Conservation (phyloP, 2,113 vertebrate species). For the Colius striatus region DNA sequence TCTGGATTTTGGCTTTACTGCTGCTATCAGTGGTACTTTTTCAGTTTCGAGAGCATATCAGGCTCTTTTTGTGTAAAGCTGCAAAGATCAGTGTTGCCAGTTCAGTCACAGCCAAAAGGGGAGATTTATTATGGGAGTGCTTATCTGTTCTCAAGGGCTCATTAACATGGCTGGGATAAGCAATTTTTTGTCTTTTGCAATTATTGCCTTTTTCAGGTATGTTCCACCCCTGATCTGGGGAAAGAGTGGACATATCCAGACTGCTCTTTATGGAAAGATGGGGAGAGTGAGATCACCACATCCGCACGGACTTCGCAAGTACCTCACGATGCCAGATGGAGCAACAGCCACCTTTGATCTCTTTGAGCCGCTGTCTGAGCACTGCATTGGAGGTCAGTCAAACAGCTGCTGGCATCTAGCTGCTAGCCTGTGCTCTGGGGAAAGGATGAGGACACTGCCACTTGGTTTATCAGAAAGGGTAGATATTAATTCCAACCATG, state of each 20-base stretch:
- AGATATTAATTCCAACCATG: background rate
- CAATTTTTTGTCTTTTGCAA: background rate
- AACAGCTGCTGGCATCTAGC: background rate
- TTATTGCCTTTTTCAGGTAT: constrained; percentile 82
- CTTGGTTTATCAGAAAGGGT: background rate
- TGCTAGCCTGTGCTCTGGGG: background rate
- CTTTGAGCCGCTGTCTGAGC: constrained; percentile 90
- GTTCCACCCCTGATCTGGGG: constrained; percentile 97
- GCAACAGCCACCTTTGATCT: constrained; percentile 97
- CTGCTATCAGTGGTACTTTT: background rate
- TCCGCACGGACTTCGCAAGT: constrained; percentile 91
- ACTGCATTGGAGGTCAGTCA: constrained; percentile 90
- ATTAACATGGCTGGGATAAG: background rate
- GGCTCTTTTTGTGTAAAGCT: background rate
- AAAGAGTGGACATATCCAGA: constrained; percentile 97
- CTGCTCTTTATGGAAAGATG: constrained; percentile 95
- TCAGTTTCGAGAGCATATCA: background rate
- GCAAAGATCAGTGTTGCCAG: background rate
- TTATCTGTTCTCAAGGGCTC: background rate
- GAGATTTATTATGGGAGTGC: background rate
- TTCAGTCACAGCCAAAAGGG: background rate
- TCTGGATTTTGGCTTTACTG: background rate
- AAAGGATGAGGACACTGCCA: background rate
- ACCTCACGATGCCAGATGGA: constrained; percentile 94
- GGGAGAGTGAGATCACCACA: constrained; percentile 93